Evolutionary conservation across 2,113 vertebrate species (phyloP).

Genomic region (Orientallactaga bullata): DNA sequence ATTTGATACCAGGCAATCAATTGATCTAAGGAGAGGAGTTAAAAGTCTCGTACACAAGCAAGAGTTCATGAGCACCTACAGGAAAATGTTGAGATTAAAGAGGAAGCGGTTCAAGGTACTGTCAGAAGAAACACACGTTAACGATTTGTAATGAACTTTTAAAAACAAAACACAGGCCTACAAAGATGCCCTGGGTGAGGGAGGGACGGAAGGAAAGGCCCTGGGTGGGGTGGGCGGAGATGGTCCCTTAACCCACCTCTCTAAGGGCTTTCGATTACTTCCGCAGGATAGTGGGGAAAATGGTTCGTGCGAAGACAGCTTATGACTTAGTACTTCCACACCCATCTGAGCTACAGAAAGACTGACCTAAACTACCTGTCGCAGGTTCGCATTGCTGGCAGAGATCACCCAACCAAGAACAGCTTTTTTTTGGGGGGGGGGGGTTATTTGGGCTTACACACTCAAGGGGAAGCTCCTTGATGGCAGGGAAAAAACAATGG

Average conservation of each 20-base stretch:
- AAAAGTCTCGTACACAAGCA: background rate
- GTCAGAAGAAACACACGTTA: background rate
- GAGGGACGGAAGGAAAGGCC: background rate
- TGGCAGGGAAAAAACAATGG: too few relatives aligned
- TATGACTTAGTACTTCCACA: background rate
- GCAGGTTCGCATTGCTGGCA: too few relatives aligned
- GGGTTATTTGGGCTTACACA: too few relatives aligned
- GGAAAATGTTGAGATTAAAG: background rate
- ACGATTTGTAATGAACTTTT: background rate
- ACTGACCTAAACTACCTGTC: background rate
- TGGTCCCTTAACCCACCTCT: background rate
- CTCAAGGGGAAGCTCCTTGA: too few relatives aligned
- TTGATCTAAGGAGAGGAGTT: background rate
- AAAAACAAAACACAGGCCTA: background rate
- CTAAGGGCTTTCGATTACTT: background rate
- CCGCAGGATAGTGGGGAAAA: background rate
- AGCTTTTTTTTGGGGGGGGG: too few relatives aligned
- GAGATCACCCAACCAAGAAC: too few relatives aligned
- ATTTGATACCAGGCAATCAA: background rate
- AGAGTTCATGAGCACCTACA: background rate
- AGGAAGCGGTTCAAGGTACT: background rate
- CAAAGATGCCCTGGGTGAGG: accelerated
- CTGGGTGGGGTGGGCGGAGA: too few relatives aligned
- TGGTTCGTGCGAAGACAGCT: background rate
- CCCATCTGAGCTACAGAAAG: background rate